Evolutionary conservation across 2,888 invertebrate species (phyloP).

Genomic region (Cantharis flavilabris): DNA sequence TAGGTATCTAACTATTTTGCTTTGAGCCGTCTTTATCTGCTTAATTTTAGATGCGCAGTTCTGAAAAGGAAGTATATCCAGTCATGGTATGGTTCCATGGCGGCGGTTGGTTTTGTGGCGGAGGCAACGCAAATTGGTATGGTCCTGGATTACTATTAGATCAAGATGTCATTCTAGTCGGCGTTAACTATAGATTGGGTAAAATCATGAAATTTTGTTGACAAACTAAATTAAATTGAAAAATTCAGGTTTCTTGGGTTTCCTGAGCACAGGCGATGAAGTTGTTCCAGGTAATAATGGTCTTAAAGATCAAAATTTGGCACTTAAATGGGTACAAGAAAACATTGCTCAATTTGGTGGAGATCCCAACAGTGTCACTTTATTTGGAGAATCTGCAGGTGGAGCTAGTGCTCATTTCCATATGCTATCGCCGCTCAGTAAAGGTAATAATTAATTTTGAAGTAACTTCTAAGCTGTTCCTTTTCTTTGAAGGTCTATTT

Average conservation of each 20-base stretch:
- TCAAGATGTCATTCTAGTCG: constrained; percentile 66
- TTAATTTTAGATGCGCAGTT: not conserved
- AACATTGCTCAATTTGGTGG: constrained; percentile 54
- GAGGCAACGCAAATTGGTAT: constrained; percentile 69
- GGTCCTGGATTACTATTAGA: constrained; percentile 74
- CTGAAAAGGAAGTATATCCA: constrained; percentile 52
- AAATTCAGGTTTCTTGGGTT: constrained; percentile 51
- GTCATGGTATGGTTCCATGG: constrained; percentile 80
- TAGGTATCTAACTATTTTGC: not conserved
- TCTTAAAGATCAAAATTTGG: constrained; percentile 54
- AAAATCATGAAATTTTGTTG: not conserved
- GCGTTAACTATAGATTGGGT: constrained; percentile 39
- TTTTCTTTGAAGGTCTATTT: constrained; percentile 62
- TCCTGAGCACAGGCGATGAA: constrained; percentile 48
- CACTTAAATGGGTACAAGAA: constrained; percentile 51
- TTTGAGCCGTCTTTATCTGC: not conserved
- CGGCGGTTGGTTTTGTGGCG: constrained; percentile 78
- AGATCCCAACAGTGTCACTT: constrained; percentile 50
- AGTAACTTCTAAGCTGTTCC: not conserved
- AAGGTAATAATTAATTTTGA: constrained; percentile 38
- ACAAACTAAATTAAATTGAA: constrained; percentile 18
- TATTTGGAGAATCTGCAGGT: constrained; percentile 56
- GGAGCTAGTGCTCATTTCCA: constrained; percentile 54
- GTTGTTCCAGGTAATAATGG: constrained; percentile 55
- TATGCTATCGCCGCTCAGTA: constrained; percentile 53